Percentiles rank a stretch among this genome's conserved stretches.
These are phyloP conservation scores for Geococcyx californianus DNA, from an alignment of 2,113 vertebrate genomes.

Conservation along the genomic window DNA sequence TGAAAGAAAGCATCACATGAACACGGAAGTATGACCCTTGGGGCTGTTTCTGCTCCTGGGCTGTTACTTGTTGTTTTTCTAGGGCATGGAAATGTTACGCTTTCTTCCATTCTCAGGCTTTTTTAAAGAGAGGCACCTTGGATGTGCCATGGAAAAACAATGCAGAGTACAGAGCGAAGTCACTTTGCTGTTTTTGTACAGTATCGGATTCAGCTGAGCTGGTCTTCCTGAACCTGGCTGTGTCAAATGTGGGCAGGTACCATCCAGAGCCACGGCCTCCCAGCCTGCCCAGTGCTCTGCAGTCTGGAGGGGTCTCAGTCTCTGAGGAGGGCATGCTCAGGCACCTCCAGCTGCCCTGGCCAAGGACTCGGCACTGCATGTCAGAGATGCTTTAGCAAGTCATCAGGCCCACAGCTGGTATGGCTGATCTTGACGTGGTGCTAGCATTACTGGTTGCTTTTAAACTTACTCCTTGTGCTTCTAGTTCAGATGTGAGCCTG, in stretches of 20 bases:
- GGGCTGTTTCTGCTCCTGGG: background rate
- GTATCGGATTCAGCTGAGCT: background rate
- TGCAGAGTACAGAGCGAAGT: background rate
- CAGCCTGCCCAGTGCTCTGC: accelerated
- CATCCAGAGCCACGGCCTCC: background rate
- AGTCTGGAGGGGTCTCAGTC: background rate
- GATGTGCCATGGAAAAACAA: background rate
- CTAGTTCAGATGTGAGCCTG: background rate
- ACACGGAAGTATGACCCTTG: accelerated
- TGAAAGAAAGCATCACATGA: background rate
- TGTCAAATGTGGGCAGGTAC: background rate
- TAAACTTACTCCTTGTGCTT: background rate
- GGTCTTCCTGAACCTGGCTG: background rate
- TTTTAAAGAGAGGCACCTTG: background rate
- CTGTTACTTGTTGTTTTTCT: background rate
- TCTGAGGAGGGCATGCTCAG: accelerated
- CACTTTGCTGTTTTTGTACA: background rate
- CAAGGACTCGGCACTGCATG: background rate
- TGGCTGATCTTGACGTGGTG: background rate
- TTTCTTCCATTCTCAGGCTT: background rate
- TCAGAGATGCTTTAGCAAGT: background rate
- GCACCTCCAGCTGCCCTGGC: background rate
- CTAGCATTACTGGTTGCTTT: background rate
- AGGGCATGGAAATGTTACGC: background rate
- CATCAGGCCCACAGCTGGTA: background rate